Evolutionary conservation across 2,888 invertebrate species (phyloP), one percentile per base, ranked within the genome.

Genomic region (Dermolepida albohirtum): DNA sequence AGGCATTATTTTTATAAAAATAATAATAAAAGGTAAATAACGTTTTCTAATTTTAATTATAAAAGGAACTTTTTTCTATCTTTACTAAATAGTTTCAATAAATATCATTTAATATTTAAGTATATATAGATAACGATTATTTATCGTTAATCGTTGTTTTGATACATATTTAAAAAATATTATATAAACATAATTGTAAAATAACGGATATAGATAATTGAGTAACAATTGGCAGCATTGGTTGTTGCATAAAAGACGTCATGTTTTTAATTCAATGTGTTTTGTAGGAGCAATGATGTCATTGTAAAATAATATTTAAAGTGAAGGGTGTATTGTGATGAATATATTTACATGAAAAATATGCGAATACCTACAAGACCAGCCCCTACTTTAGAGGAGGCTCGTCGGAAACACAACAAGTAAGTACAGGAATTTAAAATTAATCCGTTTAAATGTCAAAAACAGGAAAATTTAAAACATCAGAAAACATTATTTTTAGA

Each of bases 361-460:
- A 74, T 74, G 74, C 70, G 68, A 57, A 67, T 74, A 64, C 74
- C 75, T 8, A 70, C 70, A 29, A 71, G 74, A 64, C 73, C 74
- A 69, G 74, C 74, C 62, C 74, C 74, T 69, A 68, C 74, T 1
- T 52, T 73, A 11, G 72, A 74, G 66, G 74, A 74, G 54, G 73
- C 75, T 66, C 70, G 71, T 62, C 68, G 64, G 6, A 71, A 71
- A 64, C 57, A 63, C 43, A 68, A 49, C 40, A 49, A 50, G 40
- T 17, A 49, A 64, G 68, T 68, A 10, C 22, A 34, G 8, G 52
- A 55, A 50, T 59, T 40, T 55, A 51, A 17, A 51, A 22, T 5
- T 40, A 47, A 59, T 59, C 43, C 34, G 11, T 41, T 40, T 54
- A 55, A 34, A 34, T 34, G 34, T 34, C 10, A 34, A 34, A 34